Evolutionary conservation across 2,113 vertebrate genomes (phyloP), one percentile per base, ranked within the genome.

Genomic region (Proteles cristata): DNA sequence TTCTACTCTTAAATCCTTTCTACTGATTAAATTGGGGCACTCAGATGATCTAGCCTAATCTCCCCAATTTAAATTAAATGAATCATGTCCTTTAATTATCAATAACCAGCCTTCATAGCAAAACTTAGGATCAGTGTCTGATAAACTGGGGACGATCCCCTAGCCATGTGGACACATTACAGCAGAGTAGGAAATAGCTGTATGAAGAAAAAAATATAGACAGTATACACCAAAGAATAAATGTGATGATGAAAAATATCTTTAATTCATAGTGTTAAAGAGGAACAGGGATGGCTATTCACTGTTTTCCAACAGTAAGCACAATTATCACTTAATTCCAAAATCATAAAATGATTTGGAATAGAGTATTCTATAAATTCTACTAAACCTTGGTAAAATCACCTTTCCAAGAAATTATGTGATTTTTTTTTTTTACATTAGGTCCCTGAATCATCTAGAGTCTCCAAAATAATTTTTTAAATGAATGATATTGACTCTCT

Each of bases 381-480:
- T 43, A 80, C 50, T 31, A 93, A 95, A 12, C 21, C 12, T 84
- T 45, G 0, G 7, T 84, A 82, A 88, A 68, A 73, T 12, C 69
- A 55, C 6, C 33, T 84, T 90, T 85, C 84, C 39, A 79, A 73
- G 19, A 82, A 94, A 71, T 2, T n/a, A 93, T 31, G 12, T 76
- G 28, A 4, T 74, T 50, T 39, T 39, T 39, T 39, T 39, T 71
- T 39, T 21, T 48, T 31, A 4, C 45, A 53, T 6, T 61, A 48
- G 5, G 23, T 1, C 4, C 11, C 39, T 69, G 11, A 94, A 94
- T 25, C 2, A 74, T 53, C n/a, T 68, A 5, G 45, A 71, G 2
- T 87, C 61, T 91, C 85, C 80, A 58, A 45, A 94, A 69, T 88
- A 71, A 45, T 88, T 68, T 96, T 63, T 7, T 82, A 33, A 95